Conservation (phyloP, 2,113 vertebrate species). For the Apaloderma vittatum region DNA sequence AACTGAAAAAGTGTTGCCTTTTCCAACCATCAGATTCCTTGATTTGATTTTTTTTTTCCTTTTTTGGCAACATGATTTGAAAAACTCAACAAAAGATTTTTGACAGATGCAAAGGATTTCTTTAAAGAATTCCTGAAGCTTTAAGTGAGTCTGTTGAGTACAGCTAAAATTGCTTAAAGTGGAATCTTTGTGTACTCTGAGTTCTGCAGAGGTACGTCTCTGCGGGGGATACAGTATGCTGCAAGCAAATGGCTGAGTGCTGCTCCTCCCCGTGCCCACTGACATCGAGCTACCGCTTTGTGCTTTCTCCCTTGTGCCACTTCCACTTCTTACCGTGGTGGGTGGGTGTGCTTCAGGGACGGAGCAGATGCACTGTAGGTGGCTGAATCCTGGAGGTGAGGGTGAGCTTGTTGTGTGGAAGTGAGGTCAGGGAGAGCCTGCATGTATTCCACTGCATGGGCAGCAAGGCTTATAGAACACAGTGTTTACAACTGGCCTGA, state of each 20-base stretch:
- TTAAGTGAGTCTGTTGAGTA: background rate
- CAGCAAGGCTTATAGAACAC: background rate
- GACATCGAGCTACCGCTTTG: background rate
- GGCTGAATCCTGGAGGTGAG: background rate
- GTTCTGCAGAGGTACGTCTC: accelerated
- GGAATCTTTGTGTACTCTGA: background rate
- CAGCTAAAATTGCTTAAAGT: background rate
- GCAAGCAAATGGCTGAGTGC: background rate
- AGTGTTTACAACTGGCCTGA: background rate
- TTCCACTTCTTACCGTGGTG: background rate
- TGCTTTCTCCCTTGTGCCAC: background rate
- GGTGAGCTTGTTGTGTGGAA: background rate
- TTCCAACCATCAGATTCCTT: background rate
- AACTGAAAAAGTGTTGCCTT: background rate
- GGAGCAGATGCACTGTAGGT: background rate
- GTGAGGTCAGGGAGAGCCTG: background rate
- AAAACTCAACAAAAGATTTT: background rate
- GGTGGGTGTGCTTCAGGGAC: background rate
- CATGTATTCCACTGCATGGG: accelerated
- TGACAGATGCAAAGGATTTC: background rate
- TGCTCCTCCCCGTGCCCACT: background rate
- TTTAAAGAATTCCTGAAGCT: background rate
- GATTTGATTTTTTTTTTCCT: background rate
- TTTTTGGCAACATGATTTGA: background rate
- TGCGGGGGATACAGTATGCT: background rate